Conservation (phyloP, 2,888 invertebrate genomes). For the Oeneis ivallda region DNA sequence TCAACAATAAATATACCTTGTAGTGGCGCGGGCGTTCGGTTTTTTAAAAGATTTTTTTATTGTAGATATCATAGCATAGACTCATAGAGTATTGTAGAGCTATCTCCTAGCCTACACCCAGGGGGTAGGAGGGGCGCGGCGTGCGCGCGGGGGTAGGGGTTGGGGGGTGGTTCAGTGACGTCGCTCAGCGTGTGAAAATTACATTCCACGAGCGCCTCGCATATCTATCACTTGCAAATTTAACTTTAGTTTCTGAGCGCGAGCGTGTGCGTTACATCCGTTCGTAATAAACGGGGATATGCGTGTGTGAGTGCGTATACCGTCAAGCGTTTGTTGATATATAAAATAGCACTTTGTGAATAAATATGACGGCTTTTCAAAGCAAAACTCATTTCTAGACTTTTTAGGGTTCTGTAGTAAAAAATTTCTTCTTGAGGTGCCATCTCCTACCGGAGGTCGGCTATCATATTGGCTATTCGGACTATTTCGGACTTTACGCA, state of each 20-base stretch:
- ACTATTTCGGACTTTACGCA: no score
- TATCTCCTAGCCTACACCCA: constrained; percentile 31
- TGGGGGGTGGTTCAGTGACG: constrained; percentile 61
- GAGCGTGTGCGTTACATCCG: constrained; percentile 35
- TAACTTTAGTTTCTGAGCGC: constrained; percentile 75
- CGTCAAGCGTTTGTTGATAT: not conserved
- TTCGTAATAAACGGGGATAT: constrained; percentile 5
- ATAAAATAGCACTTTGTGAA: not conserved
- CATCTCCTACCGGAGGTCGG: no score
- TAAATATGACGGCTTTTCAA: not conserved
- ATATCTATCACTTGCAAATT: constrained; percentile 83
- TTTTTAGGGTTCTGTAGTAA: no score
- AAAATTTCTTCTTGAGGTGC: no score
- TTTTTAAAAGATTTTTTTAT: no score
- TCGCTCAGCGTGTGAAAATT: constrained; percentile 80
- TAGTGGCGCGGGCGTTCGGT: no score
- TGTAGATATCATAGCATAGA: no score
- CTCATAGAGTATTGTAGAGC: not conserved
- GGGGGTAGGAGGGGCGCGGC: constrained; percentile 31
- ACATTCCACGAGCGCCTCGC: constrained; percentile 80
- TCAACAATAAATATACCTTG: no score
- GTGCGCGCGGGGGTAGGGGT: constrained; percentile 45
- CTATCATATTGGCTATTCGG: no score
- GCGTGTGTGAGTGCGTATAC: constrained; percentile 6
- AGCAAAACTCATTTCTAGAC: not conserved